Base-by-base conservation (phyloP, 2,113 vertebrate species). In the Elachura formosa region DNA sequence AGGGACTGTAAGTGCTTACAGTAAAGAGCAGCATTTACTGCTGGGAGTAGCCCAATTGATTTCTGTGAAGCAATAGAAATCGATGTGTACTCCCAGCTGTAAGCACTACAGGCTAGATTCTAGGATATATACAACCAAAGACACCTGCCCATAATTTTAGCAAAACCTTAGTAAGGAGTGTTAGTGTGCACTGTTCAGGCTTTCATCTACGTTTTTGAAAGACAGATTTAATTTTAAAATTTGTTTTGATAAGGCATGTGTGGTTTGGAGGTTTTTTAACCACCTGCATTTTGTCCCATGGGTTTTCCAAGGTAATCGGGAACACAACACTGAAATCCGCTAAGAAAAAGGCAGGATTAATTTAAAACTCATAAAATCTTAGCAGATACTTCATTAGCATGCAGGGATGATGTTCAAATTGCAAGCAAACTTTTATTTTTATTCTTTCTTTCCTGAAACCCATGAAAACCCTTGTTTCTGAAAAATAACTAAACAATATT, bases 71-170 rank as follows among this genome's bases (percentile, higher is more conserved):
- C 46, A 52, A 5, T 41, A 33, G 46, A 23, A 41, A 63, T 77
- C 31, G 4, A 28, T 63, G 46, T 51, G 74, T 41, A 2, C 46
- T 51, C 58, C 58, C 74, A 62, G 46, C 29, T 63, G 74, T 6
- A n/a, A 77, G 58, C 36, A 22, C 46, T 52, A 10, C 46, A 28
- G 46, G 3, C 23, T 40, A 16, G 31, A 9, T 52, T 77, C 36
- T 63, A 21, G 46, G 12, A 56, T 26, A 3, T 12, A 34, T 33
- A 11, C 73, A 61, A 3, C 56, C 22, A 31, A 28, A 11, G 28
- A 25, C 17, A 61, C 22, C 9, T 1, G 0, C 34, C 26, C 9
- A 38, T 16, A 61, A 2, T 49, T 40, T 11, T 4, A 15, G 28
- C 45, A 49, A 61, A 76, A 61, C 34, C 73, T 49, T 49, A 40